phyloP scores from a whole-genome alignment of 2,797 vertebrate genomes.

The Myotis planiceps region DNA sequence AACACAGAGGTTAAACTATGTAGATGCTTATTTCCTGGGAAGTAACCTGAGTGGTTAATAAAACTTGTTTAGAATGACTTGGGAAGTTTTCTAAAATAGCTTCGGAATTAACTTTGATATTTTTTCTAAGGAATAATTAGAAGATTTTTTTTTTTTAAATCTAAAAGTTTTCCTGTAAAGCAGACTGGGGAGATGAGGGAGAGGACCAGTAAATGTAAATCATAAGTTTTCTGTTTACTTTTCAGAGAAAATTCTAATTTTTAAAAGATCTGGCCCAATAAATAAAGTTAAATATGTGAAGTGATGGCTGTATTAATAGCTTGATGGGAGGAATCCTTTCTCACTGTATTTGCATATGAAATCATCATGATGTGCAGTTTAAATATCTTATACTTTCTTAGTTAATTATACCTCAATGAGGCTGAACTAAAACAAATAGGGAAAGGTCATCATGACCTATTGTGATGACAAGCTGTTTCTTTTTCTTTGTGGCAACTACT shows the following conservation, averaged over 20 bases:
- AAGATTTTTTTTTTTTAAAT: neutral
- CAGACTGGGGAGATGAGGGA: neutral
- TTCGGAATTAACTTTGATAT: neutral
- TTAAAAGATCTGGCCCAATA: neutral
- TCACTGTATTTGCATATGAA: neutral
- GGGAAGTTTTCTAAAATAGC: neutral
- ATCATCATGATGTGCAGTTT: neutral
- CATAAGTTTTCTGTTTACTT: neutral
- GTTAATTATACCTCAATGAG: neutral
- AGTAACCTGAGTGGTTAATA: neutral
- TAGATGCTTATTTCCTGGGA: neutral
- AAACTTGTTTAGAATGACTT: neutral
- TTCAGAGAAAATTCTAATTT: slow-evolving; percentile 17
- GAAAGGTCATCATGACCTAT: neutral
- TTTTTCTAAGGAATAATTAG: slow-evolving; percentile 25
- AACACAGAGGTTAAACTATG: neutral
- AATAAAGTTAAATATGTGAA: neutral
- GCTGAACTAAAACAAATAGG: neutral
- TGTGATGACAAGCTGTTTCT: neutral
- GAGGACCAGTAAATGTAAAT: neutral
- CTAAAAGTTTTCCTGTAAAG: slow-evolving; percentile 14
- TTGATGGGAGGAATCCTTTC: neutral
- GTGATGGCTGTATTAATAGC: neutral
- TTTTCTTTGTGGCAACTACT: neutral
- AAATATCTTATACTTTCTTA: neutral